Conservation (phyloP, 2,113 vertebrate species). For the Microcebus tavaratra region DNA sequence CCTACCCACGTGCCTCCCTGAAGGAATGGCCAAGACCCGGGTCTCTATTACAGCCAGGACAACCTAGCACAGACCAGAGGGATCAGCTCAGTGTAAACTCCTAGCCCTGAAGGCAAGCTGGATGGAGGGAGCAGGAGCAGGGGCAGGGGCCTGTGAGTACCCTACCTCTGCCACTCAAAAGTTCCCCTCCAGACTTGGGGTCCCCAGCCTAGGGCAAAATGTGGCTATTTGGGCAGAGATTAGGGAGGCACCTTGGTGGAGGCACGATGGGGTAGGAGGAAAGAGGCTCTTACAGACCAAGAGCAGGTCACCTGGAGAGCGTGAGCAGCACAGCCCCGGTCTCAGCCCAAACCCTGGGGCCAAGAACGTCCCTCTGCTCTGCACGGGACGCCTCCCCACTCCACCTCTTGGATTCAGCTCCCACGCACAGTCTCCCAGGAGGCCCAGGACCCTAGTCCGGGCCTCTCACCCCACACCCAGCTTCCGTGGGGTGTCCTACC, state of each 20-base stretch:
- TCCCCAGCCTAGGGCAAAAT: conserved; percentile 50
- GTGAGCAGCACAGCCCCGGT: background rate
- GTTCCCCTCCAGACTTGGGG: background rate
- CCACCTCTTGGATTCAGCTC: background rate
- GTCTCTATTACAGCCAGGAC: background rate
- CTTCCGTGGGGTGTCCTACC: conserved; percentile 52
- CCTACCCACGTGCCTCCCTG: background rate
- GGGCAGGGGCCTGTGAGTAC: background rate
- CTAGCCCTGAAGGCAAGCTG: background rate
- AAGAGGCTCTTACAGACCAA: background rate
- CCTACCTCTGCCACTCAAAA: background rate
- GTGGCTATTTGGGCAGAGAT: background rate
- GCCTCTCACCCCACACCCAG: background rate
- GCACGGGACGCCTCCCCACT: background rate
- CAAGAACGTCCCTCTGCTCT: background rate
- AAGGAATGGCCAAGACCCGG: background rate
- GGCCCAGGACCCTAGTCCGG: background rate
- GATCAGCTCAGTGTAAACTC: background rate
- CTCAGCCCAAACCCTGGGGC: background rate
- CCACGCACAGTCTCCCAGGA: background rate
- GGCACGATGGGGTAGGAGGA: background rate
- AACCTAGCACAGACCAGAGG: background rate
- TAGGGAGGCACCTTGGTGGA: background rate
- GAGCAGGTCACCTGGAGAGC: background rate
- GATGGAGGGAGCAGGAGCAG: background rate